Conservation (phyloP, 1,140 invertebrate genomes). For the Tetraneura akinire region DNA sequence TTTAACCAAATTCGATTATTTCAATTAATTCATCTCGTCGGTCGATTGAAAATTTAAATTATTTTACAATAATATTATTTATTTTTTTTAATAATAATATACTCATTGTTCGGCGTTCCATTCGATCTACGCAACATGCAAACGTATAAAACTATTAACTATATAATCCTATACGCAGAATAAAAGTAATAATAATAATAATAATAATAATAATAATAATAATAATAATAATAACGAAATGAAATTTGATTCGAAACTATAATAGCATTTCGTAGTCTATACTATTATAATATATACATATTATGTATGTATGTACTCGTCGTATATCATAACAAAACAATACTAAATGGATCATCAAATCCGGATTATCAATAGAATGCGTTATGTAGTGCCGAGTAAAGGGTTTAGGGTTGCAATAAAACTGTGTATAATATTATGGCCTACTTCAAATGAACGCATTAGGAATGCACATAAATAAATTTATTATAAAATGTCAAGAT, state of each 20-base stretch:
- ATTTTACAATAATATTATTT: background rate
- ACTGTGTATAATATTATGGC: background rate
- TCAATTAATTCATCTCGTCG: too few species aligned
- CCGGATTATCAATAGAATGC: background rate
- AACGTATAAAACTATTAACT: too few species aligned
- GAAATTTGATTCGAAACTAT: background rate
- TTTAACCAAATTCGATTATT: too few species aligned
- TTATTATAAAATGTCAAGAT: background rate
- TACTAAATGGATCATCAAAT: constrained; percentile 31
- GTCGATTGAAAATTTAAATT: too few species aligned
- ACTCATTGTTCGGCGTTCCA: background rate
- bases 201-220: background rate
- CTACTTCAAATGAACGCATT: constrained; percentile 22
- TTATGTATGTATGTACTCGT: too few species aligned
- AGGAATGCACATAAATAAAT: background rate
- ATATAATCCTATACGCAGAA: too few species aligned
- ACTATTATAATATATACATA: background rate
- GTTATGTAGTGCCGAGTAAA: background rate
- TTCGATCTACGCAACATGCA: too few species aligned
- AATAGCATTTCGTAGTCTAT: background rate
- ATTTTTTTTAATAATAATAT: background rate
- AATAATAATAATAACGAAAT: background rate
- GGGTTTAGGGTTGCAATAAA: background rate
- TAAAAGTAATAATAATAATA: too few species aligned
- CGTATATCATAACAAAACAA: background rate